phyloP scores from a whole-genome alignment of 2,797 vertebrate genomes.

The Coreius guichenoti region DNA sequence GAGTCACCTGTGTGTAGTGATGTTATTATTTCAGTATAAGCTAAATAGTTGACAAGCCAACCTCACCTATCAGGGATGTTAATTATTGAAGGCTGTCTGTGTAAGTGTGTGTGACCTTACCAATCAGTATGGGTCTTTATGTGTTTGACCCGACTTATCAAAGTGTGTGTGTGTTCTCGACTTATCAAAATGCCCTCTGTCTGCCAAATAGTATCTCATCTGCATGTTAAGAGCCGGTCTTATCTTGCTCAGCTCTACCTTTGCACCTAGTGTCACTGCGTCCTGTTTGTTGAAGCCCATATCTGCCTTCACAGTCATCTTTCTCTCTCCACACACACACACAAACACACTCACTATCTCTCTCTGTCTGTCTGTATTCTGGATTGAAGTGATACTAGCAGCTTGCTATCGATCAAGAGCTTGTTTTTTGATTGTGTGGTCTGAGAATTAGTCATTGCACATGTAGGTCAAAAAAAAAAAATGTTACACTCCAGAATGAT shows the following conservation, averaged over 20 bases:
- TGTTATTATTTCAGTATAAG: slow-evolving; percentile 26
- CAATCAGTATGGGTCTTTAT: slow-evolving; percentile 50
- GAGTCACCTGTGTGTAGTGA: slow-evolving; percentile 12
- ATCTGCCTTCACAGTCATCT: slow-evolving; percentile 37
- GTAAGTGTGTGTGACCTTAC: slow-evolving; percentile 39
- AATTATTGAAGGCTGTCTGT: slow-evolving; percentile 41
- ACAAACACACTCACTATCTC: slow-evolving; percentile 3
- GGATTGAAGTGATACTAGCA: slow-evolving; percentile 11
- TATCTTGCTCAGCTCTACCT: slow-evolving; percentile 51
- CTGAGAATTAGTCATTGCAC: slow-evolving; percentile 7
- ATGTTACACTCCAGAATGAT: not conserved
- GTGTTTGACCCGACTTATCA: slow-evolving; percentile 53
- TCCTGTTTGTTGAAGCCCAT: slow-evolving; percentile 49
- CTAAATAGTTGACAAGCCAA: slow-evolving; percentile 5
- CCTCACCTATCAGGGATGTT: slow-evolving; percentile 29
- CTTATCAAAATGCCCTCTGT: slow-evolving; percentile 53
- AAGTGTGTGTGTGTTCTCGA: slow-evolving; percentile 36
- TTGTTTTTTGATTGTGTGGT: slow-evolving; percentile 27
- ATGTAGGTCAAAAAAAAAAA: not conserved
- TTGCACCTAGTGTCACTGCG: slow-evolving; percentile 49
- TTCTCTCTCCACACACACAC: slow-evolving; percentile 10
- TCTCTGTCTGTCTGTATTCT: not conserved
- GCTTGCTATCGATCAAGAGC: slow-evolving; percentile 11
- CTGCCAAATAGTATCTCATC: slow-evolving; percentile 50
- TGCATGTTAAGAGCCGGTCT: slow-evolving; percentile 41